Conservation (phyloP, 2,113 vertebrate species). For the Oophaga pumilio region DNA sequence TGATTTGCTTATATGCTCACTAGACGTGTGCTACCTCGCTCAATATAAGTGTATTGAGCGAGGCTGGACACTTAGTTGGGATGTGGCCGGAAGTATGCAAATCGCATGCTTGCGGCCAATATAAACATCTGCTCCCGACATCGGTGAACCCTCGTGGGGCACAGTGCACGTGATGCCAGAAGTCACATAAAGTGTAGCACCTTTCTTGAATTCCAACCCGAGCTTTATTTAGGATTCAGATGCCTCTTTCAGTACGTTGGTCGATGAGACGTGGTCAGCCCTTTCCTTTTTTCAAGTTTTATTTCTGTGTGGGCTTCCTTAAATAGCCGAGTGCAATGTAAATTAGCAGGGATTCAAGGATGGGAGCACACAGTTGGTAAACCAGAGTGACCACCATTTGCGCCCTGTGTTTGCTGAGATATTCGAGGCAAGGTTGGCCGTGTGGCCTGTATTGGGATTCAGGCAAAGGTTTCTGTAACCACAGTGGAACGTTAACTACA, state of each 20-base stretch:
- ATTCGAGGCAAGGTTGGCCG: conserved; percentile 32
- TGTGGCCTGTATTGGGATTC: neutral
- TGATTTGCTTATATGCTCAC: too few species aligned
- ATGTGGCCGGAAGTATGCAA: too few species aligned
- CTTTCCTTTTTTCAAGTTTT: neutral
- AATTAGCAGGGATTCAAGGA: neutral
- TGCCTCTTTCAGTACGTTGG: neutral
- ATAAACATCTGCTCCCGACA: too few species aligned
- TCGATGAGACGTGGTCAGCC: neutral
- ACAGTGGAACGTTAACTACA: conserved; percentile 30
- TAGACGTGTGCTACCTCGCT: too few species aligned
- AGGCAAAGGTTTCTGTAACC: conserved; percentile 21
- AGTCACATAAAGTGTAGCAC: neutral
- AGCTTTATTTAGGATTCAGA: neutral
- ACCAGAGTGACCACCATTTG: conserved; percentile 1
- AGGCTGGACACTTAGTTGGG: too few species aligned
- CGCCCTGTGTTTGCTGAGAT: neutral
- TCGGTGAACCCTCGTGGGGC: too few species aligned
- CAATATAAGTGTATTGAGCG: too few species aligned
- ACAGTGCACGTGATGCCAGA: neutral
- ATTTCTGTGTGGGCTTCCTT: conserved; percentile 12
- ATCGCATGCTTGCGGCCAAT: too few species aligned
- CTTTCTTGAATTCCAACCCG: neutral
- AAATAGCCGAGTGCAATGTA: conserved; percentile 4
- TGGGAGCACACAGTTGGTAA: conserved; percentile 17